A percentile compares a stretch with the other conserved stretches of the same genome.
Evolutionary conservation across 2,113 vertebrate species (phyloP).

Genomic region (Nothobranchius furzeri): DNA sequence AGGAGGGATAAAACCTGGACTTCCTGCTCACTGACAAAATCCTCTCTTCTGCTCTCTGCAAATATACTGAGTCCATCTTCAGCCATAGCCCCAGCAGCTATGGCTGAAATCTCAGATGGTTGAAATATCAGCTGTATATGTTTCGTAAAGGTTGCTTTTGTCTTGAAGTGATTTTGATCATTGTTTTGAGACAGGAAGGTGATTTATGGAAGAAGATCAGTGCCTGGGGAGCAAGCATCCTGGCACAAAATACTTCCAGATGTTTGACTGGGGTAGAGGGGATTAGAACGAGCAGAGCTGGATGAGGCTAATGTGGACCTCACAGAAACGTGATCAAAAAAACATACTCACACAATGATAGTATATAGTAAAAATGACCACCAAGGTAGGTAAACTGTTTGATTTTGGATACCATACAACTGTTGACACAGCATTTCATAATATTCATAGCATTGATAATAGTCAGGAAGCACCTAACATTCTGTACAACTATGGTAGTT

Average conservation of each 20-base stretch:
- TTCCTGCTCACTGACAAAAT: conserved; percentile 58
- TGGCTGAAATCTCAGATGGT: conserved; percentile 50
- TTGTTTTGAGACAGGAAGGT: conserved; percentile 57
- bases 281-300: conserved; percentile 45
- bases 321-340: conserved; percentile 43
- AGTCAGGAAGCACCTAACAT: neutral
- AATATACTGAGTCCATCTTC: conserved; percentile 49
- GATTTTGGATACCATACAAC: conserved; percentile 28
- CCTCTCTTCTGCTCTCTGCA: conserved; percentile 33
- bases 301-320: conserved; percentile 37
- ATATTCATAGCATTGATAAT: neutral
- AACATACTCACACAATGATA: conserved; percentile 11
- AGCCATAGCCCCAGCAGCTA: conserved; percentile 22
- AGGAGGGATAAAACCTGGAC: conserved; percentile 64
- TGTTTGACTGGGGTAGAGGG: conserved; percentile 70
- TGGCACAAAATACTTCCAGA: conserved; percentile 68
- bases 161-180: conserved; percentile 59
- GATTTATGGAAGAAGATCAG: conserved; percentile 67
- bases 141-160: conserved; percentile 56
- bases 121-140: conserved; percentile 30
- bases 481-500: neutral
- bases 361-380: conserved; percentile 31
- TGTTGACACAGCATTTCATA: conserved; percentile 11
- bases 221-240: conserved; percentile 36
- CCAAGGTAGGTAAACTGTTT: conserved; percentile 47